phyloP scores from a whole-genome alignment of 2,797 vertebrate genomes.

The Cuculus canorus region DNA sequence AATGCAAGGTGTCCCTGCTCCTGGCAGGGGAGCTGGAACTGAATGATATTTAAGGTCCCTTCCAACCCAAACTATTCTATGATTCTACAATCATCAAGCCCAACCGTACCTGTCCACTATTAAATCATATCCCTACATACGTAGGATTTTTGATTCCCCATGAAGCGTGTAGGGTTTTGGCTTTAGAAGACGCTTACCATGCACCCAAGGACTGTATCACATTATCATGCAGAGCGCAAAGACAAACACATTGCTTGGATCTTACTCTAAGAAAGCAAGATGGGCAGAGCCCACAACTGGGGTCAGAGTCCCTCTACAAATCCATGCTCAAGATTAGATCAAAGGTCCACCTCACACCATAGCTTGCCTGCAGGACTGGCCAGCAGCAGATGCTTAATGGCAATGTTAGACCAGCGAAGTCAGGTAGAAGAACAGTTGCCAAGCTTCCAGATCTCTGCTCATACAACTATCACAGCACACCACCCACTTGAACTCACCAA shows the following conservation, averaged over 20 bases:
- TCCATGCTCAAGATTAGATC: not conserved
- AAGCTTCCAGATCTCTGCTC: not conserved
- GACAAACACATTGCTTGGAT: rapidly evolving
- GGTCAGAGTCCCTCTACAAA: not conserved
- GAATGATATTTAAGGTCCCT: too few species aligned
- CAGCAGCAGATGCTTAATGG: not conserved
- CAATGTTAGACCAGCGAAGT: not conserved
- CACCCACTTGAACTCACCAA: not conserved
- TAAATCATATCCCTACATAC: too few species aligned
- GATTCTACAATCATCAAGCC: too few species aligned
- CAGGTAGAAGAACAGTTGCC: not conserved
- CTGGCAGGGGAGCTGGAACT: too few species aligned
- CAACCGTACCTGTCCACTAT: too few species aligned
- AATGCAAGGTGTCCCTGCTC: too few species aligned
- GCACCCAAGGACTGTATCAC: rapidly evolving
- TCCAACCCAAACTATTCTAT: too few species aligned
- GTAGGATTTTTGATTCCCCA: too few species aligned
- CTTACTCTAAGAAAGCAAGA: not conserved
- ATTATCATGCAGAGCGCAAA: not conserved
- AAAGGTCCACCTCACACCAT: not conserved
- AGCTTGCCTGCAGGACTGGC: not conserved
- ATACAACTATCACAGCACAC: rapidly evolving
- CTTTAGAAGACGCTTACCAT: rapidly evolving
- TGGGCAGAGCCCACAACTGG: not conserved
- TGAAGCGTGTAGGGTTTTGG: not conserved